Evolutionary conservation across 2,113 vertebrate genomes (phyloP), one percentile per base, ranked within the genome.

Genomic region (Gavialis gangeticus): DNA sequence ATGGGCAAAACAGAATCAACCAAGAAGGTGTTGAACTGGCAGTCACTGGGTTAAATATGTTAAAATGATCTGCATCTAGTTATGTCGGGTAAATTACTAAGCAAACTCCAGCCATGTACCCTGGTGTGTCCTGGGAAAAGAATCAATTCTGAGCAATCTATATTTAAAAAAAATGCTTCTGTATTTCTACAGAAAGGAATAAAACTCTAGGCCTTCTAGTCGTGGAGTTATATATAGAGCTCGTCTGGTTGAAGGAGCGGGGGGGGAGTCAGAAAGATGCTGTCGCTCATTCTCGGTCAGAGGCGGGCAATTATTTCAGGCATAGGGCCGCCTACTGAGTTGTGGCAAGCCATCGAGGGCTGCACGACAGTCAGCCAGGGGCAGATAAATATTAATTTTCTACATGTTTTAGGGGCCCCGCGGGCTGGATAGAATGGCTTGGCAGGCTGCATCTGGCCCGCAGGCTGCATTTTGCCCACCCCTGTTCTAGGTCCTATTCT

Each of bases 71-170:
- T 37, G 76, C 28, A 4, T 2, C 3, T 12, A 22, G 71, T 63
- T 80, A 5, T 0, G 0, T 28, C 54, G 54, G 59, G 12, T 5
- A 64, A 75, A 12, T 34, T 27, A 56, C 59, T 37, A 0, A 0
- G 0, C 16, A 1, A 0, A 1, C 4, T 1, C 8, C 30, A 16
- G 34, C 56, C 0, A 37, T 37, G 19, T 18, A 71, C 37, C 19
- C 19, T 71, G 21, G 30, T 34, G 0, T 18, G 75, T 27, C 25
- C 63, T 3, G 3, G 54, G 21, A 25, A 28, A 5, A 30, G 63
- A 76, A 27, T 79, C 21, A 14, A 18, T 1, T 19, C 59, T 0
- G n/a, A 25, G 81, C 24, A 58, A 37, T 34, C 89, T 9, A 0
- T 10, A 54, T 10, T 46, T 82, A 57, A 0, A 3, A 82, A 73